Conservation (phyloP, 2,113 vertebrate genomes). For the Theristicus caerulescens region DNA sequence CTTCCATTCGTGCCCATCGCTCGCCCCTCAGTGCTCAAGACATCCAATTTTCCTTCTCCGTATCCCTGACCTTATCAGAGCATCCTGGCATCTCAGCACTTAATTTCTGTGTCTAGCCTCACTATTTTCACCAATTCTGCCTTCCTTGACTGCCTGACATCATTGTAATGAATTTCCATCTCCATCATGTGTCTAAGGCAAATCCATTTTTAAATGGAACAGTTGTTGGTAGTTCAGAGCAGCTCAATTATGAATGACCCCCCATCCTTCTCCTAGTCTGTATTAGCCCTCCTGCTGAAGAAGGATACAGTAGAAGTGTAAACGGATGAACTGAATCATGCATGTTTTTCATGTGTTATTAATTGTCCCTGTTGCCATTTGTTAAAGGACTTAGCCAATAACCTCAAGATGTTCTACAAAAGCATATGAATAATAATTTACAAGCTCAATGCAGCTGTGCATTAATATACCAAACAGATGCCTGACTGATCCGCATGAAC, state of each 20-base stretch:
- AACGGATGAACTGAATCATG: background rate
- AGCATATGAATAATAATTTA: background rate
- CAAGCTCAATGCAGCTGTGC: background rate
- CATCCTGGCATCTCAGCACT: background rate
- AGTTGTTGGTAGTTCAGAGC: background rate
- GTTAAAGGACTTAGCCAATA: slow-evolving; percentile 4
- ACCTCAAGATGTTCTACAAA: slow-evolving; percentile 1
- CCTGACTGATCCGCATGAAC: background rate
- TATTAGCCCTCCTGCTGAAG: background rate
- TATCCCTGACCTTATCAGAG: background rate
- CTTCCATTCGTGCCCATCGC: background rate
- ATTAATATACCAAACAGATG: background rate
- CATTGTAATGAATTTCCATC: background rate
- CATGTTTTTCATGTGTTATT: slow-evolving; percentile 26
- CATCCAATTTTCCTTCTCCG: background rate
- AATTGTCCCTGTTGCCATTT: background rate
- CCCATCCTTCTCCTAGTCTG: background rate
- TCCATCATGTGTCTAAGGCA: background rate
- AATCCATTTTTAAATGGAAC: background rate
- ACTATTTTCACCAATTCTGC: background rate
- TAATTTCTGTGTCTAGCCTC: background rate
- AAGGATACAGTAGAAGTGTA: background rate
- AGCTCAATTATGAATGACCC: background rate
- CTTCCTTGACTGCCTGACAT: background rate
- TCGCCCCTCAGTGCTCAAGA: background rate